Base-by-base conservation (phyloP, 2,888 invertebrate species). In the Hololepta plana region DNA sequence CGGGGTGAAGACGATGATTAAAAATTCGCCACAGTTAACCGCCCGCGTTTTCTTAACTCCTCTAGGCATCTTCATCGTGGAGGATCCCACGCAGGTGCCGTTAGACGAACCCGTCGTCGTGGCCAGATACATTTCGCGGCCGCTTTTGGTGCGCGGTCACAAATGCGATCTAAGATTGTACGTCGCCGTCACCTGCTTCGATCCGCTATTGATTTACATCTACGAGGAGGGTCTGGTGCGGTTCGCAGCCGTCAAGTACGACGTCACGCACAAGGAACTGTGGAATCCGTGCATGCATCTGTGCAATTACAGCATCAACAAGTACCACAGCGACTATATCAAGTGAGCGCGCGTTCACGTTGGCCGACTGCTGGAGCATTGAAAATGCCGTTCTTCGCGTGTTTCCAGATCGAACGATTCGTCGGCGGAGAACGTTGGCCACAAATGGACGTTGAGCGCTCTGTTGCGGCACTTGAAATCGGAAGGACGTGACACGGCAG, bases 261-360 rank as follows among this genome's bases (percentile, higher is more conserved):
- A 91, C 46, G 67, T 81, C 44, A 81, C 77, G 39, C 79, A 84
- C 40, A 87, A 88, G 49, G 90, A 88, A 45, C 65, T 96, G 8
- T 91, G 87, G 75, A 90, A 87, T 55, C 87, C 82, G 0, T 91
- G 85, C 57, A 91, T 93, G 80, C 95, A 96, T 56, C 67, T 96
- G 9, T 96, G 95, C 47, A 96, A 96, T 57, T 96, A 95, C 57
- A 91, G 90, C 57, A 87, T 96, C 47, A 95, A 96, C 57, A 95
- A 95, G 56, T 88, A 88, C 49, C 93, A 85, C 54, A 80, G 85
- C 30, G 85, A 90, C 57, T 96, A 93, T 55, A 79, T 93, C 43
- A 85, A 81, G 80, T 88, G 57, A 65, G 79, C 62, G 13, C n/a
- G n/a, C n/a, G n/a, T n/a, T n/a, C n/a, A n/a, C n/a, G n/a, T n/a